Percentiles rank a stretch among this genome's conserved stretches.
Conservation (phyloP, 64 coral and sea anemone species). For the Platygyra sinensis region DNA sequence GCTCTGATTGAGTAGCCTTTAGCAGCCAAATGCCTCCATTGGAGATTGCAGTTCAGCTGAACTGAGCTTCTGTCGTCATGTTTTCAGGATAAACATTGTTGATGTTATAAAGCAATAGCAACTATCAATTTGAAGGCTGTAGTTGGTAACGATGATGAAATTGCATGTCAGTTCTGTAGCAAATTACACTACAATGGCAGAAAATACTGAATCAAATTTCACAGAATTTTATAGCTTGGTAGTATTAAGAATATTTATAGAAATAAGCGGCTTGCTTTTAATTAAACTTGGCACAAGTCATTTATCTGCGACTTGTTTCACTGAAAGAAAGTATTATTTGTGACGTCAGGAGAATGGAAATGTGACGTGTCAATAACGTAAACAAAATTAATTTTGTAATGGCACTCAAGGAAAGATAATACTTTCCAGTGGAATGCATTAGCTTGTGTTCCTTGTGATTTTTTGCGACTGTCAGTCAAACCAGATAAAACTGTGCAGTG, state of each 20-base stretch:
- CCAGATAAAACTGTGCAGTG: no score
- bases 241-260: not conserved
- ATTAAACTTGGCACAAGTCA: no score
- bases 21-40: not conserved
- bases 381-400: no score
- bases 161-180: not conserved
- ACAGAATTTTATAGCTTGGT: not conserved
- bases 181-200: not conserved
- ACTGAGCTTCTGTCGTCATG: not conserved
- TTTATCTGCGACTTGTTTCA: no score
- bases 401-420: no score
- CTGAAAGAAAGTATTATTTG: no score
- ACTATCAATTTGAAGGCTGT: not conserved
- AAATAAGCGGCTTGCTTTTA: no score
- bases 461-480: no score
- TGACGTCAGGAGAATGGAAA: no score
- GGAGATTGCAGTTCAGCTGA: not conserved
- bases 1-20: not conserved
- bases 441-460: no score
- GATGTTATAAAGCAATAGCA: not conserved
- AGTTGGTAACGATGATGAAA: not conserved
- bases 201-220: not conserved
- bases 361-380: no score
- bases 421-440: no score
- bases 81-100: not conserved